Evolutionary conservation across 2,888 invertebrate species (phyloP).

Genomic region (Tholera decimalis): DNA sequence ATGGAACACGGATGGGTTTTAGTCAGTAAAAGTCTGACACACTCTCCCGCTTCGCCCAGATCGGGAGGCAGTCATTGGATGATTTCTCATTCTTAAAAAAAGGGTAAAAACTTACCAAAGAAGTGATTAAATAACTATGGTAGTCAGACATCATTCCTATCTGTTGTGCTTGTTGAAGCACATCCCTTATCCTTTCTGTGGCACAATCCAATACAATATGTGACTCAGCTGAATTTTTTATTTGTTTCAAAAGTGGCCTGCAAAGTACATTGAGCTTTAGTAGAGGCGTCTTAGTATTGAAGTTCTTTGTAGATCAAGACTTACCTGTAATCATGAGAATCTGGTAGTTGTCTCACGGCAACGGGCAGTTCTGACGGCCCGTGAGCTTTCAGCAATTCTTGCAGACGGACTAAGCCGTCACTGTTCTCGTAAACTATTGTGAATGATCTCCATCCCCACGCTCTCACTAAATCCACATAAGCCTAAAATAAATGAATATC

Average conservation of each 20-base stretch:
- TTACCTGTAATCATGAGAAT: constrained; percentile 96
- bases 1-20: too few species aligned
- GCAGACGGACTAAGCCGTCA: constrained; percentile 97
- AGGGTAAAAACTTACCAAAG: constrained; percentile 94
- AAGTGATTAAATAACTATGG: constrained; percentile 98
- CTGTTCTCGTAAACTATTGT: constrained; percentile 99
- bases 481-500: constrained; percentile 91
- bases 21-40: too few species aligned
- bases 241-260: constrained; percentile 97
- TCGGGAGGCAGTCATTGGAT: too few species aligned
- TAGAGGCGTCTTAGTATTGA: constrained; percentile 1
- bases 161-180: constrained; percentile 98
- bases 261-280: constrained; percentile 62
- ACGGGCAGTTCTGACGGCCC: constrained; percentile 96
- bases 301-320: constrained; percentile 3
- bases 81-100: too few species aligned
- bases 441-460: constrained; percentile 98
- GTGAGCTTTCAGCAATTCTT: constrained; percentile 97
- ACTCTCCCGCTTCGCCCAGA: too few species aligned
- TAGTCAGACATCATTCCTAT: constrained; percentile 99
- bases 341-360: constrained; percentile 96
- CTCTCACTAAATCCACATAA: constrained; percentile 97
- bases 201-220: constrained; percentile 98
- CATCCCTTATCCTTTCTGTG: constrained; percentile 96
- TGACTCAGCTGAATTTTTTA: constrained; percentile 97